Percentiles rank a stretch among this genome's conserved stretches.
Evolutionary conservation across 2,113 vertebrate genomes (phyloP).

Genomic region (Anolis carolinensis): DNA sequence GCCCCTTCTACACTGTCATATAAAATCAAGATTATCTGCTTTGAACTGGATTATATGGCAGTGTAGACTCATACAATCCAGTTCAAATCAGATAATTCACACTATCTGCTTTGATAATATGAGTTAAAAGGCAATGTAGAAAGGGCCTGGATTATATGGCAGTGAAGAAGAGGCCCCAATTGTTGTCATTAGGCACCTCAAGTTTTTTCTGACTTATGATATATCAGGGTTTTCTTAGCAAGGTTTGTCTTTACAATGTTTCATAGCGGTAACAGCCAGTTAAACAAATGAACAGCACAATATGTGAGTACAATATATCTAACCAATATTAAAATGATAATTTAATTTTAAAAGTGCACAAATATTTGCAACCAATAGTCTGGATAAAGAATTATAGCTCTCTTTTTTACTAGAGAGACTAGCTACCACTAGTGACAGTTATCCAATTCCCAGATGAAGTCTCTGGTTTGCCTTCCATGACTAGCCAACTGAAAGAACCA

Average conservation of each 20-base stretch:
- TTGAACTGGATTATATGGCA: too few species aligned
- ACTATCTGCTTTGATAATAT: too few species aligned
- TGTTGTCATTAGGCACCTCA: too few species aligned
- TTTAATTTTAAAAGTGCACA: neutral
- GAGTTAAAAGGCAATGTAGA: too few species aligned
- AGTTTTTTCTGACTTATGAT: too few species aligned
- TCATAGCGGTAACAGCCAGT: neutral
- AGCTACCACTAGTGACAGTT: neutral
- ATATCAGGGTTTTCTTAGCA: too few species aligned
- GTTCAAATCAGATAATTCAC: too few species aligned
- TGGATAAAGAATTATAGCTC: neutral
- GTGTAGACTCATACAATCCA: too few species aligned
- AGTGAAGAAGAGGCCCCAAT: too few species aligned
- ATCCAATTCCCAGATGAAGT: neutral
- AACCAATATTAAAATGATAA: neutral
- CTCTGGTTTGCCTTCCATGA: conserved; percentile 20
- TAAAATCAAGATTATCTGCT: too few species aligned
- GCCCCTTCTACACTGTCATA: too few species aligned
- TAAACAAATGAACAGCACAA: neutral
- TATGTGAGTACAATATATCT: neutral
- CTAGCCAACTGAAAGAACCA: conserved; percentile 27
- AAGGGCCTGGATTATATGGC: too few species aligned
- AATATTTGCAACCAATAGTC: neutral
- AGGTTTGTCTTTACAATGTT: neutral
- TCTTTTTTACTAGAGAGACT: neutral